A percentile compares a stretch with the other conserved stretches of the same genome.
phyloP scores from a whole-genome alignment of 1,140 invertebrate species.

The Tribolium madens region DNA sequence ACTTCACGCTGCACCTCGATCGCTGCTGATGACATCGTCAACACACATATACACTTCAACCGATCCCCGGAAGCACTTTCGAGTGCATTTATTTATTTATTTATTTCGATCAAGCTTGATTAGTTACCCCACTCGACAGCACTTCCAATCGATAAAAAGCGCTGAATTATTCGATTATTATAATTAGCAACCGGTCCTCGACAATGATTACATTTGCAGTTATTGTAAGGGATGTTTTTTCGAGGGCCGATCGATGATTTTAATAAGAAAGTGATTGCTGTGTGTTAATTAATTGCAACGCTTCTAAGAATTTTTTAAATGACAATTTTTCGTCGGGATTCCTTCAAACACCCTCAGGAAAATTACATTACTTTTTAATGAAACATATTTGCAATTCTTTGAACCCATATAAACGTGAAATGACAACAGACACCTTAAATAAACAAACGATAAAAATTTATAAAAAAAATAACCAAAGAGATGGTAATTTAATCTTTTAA shows the following conservation, averaged over 20 bases:
- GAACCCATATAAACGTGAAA: background rate
- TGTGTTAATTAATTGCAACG: background rate
- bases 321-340: background rate
- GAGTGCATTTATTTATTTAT: constrained; percentile 11
- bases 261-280: background rate
- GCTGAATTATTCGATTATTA: constrained; percentile 5
- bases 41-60: background rate
- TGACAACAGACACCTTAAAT: background rate
- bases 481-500: constrained; percentile 5
- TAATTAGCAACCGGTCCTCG: background rate
- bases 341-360: background rate
- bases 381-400: background rate
- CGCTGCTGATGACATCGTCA: constrained; percentile 54
- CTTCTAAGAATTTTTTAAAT: background rate
- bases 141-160: background rate
- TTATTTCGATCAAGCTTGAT: background rate
- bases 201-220: background rate
- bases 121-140: background rate
- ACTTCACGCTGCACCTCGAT: constrained; percentile 62
- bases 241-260: constrained; percentile 11
- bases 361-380: background rate
- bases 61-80: background rate
- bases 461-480: background rate
- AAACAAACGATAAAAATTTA: constrained; percentile 6
- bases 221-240: background rate